phyloP scores from a whole-genome alignment of 2,797 vertebrate genomes.

The Decapterus maruadsi region DNA sequence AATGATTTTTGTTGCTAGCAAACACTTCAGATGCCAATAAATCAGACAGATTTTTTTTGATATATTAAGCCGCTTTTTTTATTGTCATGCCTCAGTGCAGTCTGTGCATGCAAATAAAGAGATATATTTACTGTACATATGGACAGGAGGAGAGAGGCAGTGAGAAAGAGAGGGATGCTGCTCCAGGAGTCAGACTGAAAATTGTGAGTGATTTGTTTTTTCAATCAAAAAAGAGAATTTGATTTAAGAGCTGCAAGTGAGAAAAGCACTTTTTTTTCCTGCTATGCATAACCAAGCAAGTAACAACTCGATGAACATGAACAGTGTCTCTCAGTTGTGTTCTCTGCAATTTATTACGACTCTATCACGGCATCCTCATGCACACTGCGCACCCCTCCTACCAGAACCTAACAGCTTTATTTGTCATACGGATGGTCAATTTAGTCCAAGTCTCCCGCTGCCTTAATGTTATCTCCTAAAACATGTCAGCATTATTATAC shows the following conservation, averaged over 20 bases:
- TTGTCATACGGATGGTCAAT: slow-evolving; percentile 68
- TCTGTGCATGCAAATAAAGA: slow-evolving; percentile 75
- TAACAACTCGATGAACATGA: slow-evolving; percentile 46
- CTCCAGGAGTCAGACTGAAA: slow-evolving; percentile 66
- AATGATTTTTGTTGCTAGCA: slow-evolving; percentile 79
- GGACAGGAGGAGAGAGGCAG: slow-evolving; percentile 27
- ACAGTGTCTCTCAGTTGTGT: slow-evolving; percentile 41
- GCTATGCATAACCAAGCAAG: slow-evolving; percentile 56
- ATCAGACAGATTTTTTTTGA: slow-evolving; percentile 81
- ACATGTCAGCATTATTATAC: slow-evolving; percentile 73
- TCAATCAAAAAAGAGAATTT: slow-evolving; percentile 73
- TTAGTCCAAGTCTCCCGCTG: slow-evolving; percentile 66
- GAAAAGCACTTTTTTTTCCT: slow-evolving; percentile 62
- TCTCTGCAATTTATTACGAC: slow-evolving; percentile 49
- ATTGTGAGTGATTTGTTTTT: slow-evolving; percentile 76
- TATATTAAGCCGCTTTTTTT: slow-evolving; percentile 84
- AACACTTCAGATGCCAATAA: slow-evolving; percentile 82
- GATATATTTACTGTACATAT: slow-evolving; percentile 75
- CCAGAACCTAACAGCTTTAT: slow-evolving; percentile 66
- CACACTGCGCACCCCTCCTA: slow-evolving; percentile 38
- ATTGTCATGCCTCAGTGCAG: slow-evolving; percentile 71
- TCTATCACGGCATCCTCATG: slow-evolving; percentile 30
- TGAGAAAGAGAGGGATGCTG: slow-evolving; percentile 18
- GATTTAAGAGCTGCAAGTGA: slow-evolving; percentile 69
- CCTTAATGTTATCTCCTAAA: slow-evolving; percentile 68